phyloP scores from a whole-genome alignment of 2,113 vertebrate species.

The Prunella fulvescens region DNA sequence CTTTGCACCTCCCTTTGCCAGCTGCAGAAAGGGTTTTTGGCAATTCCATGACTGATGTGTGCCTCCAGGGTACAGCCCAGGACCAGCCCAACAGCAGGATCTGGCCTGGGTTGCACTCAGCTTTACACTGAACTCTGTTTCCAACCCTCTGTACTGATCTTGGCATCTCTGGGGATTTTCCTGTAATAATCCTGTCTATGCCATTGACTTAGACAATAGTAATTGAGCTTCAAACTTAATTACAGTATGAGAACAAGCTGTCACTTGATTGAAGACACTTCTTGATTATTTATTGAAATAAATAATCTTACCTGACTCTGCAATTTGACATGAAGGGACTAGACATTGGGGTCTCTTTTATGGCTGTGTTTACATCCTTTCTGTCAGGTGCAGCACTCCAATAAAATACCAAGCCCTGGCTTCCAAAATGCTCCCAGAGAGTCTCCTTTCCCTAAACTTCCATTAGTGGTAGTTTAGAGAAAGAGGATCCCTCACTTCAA shows the following conservation, averaged over 20 bases:
- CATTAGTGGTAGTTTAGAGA: neutral
- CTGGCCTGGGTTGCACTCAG: neutral
- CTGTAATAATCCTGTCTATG: constrained; percentile 1
- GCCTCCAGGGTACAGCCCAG: neutral
- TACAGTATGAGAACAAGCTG: neutral
- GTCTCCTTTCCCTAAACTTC: neutral
- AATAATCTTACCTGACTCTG: neutral
- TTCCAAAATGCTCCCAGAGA: neutral
- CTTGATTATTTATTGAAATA: constrained; percentile 38
- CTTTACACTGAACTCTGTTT: neutral
- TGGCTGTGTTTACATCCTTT: neutral
- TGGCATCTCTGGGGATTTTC: neutral
- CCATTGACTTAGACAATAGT: neutral
- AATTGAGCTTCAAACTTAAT: constrained; percentile 58
- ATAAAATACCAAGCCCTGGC: neutral
- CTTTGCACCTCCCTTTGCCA: neutral
- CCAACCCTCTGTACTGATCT: neutral
- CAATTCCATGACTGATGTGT: neutral
- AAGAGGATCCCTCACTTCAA: neutral
- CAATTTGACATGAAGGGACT: neutral
- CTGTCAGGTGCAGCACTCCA: neutral
- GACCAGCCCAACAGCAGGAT: neutral
- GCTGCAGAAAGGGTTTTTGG: neutral
- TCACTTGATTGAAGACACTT: constrained; percentile 7
- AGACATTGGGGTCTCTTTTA: neutral